Percentiles rank a stretch among this genome's conserved stretches.
Conservation (phyloP, 2,113 vertebrate genomes). For the Notechis scutatus region DNA sequence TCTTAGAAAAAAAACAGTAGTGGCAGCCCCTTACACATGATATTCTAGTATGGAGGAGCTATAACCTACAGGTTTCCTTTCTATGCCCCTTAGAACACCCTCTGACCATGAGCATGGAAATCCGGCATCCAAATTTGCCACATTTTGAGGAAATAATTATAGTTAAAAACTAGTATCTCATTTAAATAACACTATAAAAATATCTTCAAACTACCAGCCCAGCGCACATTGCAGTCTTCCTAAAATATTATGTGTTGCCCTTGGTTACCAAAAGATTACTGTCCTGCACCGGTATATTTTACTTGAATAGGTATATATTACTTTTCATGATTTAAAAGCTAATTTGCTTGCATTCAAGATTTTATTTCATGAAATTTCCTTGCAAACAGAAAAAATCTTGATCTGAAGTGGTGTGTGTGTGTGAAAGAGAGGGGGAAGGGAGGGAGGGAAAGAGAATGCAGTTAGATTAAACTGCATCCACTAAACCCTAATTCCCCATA, state of each 20-base stretch:
- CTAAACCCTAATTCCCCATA: not conserved
- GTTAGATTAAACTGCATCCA: not conserved
- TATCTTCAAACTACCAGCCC: not conserved
- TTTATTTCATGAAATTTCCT: not conserved
- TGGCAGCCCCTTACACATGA: not conserved
- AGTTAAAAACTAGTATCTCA: not conserved
- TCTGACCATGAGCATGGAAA: not conserved
- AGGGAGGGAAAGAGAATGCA: not conserved
- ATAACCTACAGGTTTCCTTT: not conserved
- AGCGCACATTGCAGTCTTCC: not conserved
- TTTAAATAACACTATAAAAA: not conserved
- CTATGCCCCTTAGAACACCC: not conserved
- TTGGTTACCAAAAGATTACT: not conserved
- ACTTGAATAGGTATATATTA: not conserved
- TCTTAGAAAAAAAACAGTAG: not conserved
- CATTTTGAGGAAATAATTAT: not conserved
- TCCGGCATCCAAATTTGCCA: not conserved
- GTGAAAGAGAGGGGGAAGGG: no score
- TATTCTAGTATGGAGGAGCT: not conserved
- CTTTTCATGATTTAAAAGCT: not conserved
- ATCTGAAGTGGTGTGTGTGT: not conserved
- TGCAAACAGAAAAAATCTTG: not conserved
- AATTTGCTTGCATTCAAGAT: not conserved
- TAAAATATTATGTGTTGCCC: not conserved
- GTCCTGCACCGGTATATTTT: not conserved